Evolutionary conservation across 1,140 invertebrate genomes (phyloP).

Genomic region (Pachypeltis micranthus): DNA sequence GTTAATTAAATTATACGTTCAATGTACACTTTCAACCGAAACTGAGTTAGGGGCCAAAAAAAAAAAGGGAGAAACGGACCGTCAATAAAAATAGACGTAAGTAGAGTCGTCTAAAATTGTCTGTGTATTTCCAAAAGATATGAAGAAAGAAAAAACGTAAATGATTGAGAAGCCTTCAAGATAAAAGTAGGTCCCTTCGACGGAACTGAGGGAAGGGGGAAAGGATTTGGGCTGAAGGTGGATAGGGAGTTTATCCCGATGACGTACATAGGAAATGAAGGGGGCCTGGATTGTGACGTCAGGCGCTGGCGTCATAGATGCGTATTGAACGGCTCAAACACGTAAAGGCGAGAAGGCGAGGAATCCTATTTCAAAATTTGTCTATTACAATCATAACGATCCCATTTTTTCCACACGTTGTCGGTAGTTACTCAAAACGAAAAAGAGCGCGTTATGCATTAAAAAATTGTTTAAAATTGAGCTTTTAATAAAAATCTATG

Average conservation of each 20-base stretch:
- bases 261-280: neutral
- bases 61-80: no score
- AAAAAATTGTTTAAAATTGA: neutral
- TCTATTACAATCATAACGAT: neutral
- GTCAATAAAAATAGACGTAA: no score
- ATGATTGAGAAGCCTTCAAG: neutral
- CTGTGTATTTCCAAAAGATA: no score
- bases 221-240: neutral
- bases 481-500: neutral
- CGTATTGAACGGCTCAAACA: conserved; percentile 19
- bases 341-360: neutral
- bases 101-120: no score
- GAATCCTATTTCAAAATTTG: neutral
- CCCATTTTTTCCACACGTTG: neutral
- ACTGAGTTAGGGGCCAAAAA: no score
- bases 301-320: conserved; percentile 16
- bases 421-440: neutral
- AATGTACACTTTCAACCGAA: no score
- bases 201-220: neutral
- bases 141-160: neutral
- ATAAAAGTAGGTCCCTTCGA: neutral
- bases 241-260: no score
- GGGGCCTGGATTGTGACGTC: neutral
- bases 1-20: no score
- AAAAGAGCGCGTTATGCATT: neutral